Percentiles rank a stretch among this genome's conserved stretches.
phyloP scores from a whole-genome alignment of 1,140 invertebrate genomes.

The Eueides isabella region DNA sequence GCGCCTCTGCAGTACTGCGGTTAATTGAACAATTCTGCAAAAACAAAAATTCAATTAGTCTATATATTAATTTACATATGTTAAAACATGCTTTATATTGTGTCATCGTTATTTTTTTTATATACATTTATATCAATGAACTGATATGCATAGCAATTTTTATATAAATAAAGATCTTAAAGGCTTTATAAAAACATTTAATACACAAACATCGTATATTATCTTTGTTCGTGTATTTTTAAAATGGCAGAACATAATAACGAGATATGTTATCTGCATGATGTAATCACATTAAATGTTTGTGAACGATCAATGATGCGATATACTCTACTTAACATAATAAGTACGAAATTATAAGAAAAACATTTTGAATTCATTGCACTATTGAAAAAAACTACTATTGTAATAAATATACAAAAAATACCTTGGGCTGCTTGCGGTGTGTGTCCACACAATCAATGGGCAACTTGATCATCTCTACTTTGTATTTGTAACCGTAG shows the following conservation, averaged over 20 bases:
- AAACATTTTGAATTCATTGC: too few relatives aligned
- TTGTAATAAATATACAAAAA: too few relatives aligned
- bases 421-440: conserved; percentile 85
- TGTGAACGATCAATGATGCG: background rate
- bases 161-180: background rate
- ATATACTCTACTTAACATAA: background rate
- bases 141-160: background rate
- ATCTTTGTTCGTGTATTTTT: conserved; percentile 2
- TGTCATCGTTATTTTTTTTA: background rate
- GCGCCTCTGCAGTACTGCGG: conserved; percentile 85
- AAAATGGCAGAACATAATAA: conserved; percentile 1
- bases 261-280: conserved; percentile 13
- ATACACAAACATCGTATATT: conserved; percentile 1
- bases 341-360: too few relatives aligned
- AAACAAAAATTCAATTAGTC: conserved; percentile 29
- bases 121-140: background rate
- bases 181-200: background rate
- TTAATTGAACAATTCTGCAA: conserved; percentile 85
- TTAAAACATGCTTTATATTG: too few relatives aligned
- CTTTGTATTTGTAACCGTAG: conserved; percentile 91
- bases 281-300: conserved; percentile 4
- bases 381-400: too few relatives aligned
- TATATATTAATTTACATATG: background rate
- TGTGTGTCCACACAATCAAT: conserved; percentile 94
- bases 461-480: conserved; percentile 91